Evolutionary conservation across 2,888 invertebrate genomes (phyloP).

Genomic region (Caenorhabditis japonica): DNA sequence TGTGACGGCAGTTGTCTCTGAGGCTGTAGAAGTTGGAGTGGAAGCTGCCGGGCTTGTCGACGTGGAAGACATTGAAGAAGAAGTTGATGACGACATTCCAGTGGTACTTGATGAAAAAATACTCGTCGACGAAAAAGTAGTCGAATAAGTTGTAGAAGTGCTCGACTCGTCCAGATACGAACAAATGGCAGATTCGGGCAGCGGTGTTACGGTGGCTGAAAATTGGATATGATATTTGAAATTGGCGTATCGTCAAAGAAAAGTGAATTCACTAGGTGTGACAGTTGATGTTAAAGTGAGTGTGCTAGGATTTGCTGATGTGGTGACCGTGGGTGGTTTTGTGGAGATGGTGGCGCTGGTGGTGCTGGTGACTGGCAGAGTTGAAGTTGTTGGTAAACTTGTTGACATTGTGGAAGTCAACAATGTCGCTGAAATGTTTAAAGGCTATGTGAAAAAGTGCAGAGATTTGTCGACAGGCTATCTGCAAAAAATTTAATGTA

Average conservation of each 20-base stretch:
- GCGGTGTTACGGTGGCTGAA: constrained; percentile 22
- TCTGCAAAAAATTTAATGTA: too few species aligned
- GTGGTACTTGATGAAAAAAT: constrained; percentile 5
- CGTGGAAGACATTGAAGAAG: constrained; percentile 5
- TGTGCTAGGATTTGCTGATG: too few species aligned
- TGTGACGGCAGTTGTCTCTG: constrained; percentile 1
- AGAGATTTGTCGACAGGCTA: too few species aligned
- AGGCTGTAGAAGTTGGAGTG: neutral
- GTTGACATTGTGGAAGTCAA: neutral
- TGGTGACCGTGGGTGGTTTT: constrained; percentile 7
- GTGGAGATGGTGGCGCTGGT: neutral
- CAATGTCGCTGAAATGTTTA: too few species aligned
- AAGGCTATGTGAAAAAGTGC: too few species aligned
- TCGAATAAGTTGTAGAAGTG: constrained; percentile 24
- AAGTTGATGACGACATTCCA: neutral
- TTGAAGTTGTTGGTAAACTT: neutral
- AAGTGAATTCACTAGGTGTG: neutral
- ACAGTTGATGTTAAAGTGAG: constrained; percentile 1
- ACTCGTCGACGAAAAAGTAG: constrained; percentile 24
- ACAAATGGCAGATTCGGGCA: constrained; percentile 26
- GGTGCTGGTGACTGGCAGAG: neutral
- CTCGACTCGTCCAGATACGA: constrained; percentile 36
- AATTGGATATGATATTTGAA: neutral
- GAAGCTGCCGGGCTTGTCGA: neutral
- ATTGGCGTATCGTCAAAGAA: neutral